A percentile compares a stretch with the other conserved stretches of the same genome.
These are phyloP conservation scores for Agriopis leucophaearia DNA, from an alignment of 2,888 invertebrate genomes.

Conservation along the genomic window DNA sequence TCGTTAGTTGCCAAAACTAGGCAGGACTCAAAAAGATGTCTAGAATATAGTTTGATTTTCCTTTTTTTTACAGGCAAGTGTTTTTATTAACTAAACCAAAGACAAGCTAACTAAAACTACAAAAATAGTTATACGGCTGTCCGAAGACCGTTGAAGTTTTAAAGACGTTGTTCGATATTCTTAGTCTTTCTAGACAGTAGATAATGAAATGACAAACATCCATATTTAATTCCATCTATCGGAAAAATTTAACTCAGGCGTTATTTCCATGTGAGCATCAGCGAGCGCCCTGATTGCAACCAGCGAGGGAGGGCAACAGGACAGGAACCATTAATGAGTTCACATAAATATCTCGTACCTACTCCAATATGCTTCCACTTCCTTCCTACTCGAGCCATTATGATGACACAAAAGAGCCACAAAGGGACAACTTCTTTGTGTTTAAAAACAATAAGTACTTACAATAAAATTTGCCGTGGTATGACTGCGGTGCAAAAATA, in stretches of 20 bases:
- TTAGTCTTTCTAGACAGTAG: too few species aligned
- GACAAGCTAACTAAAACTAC: too few species aligned
- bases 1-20: too few species aligned
- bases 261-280: slow-evolving; percentile 23
- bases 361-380: slow-evolving; percentile 24
- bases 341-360: slow-evolving; percentile 24
- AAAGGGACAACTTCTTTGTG: neutral
- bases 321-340: slow-evolving; percentile 32
- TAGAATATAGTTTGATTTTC: too few species aligned
- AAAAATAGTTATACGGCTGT: too few species aligned
- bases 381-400: slow-evolving; percentile 27
- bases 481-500: too few species aligned
- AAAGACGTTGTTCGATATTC: too few species aligned
- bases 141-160: too few species aligned
- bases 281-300: slow-evolving; percentile 28
- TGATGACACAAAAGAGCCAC: neutral
- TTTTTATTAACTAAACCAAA: too few species aligned
- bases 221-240: slow-evolving; percentile 33
- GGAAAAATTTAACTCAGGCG: slow-evolving; percentile 36
- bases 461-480: too few species aligned
- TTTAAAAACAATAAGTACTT: neutral
- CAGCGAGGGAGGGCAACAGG: slow-evolving; percentile 20
- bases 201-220: slow-evolving; percentile 21
- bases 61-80: too few species aligned
- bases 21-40: neutral